These are phyloP conservation scores for Sericinus montela DNA, from an alignment of 2,888 invertebrate species.

Conservation along the genomic window DNA sequence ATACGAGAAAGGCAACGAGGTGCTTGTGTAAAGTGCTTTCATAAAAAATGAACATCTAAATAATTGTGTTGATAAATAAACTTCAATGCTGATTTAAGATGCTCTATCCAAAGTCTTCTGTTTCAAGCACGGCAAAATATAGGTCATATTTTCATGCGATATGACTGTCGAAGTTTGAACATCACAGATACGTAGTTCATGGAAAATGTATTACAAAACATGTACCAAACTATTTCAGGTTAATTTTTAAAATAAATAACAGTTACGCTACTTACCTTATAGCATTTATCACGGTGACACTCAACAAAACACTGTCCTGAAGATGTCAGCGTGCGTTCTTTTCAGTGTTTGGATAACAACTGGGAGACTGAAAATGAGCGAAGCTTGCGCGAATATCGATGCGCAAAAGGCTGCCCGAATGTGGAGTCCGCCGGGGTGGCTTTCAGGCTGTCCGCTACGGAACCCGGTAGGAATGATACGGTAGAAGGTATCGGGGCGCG, in stretches of 20 bases:
- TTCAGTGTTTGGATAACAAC: conserved; percentile 48
- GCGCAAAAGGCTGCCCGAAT: conserved; percentile 38
- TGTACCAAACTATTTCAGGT: too few species aligned
- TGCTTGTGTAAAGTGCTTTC: too few species aligned
- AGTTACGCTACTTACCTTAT: conserved; percentile 55
- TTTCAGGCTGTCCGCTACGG: conserved; percentile 38
- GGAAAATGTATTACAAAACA: too few species aligned
- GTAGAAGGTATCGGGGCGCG: conserved; percentile 38
- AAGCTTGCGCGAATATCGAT: conserved; percentile 38
- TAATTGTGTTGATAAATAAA: too few species aligned
- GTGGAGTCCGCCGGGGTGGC: conserved; percentile 30
- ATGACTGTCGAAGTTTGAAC: too few species aligned
- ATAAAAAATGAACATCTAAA: too few species aligned
- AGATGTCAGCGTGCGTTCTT: conserved; percentile 36
- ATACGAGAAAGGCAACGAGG: too few species aligned
- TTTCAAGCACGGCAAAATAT: too few species aligned
- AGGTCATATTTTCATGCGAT: conserved; percentile 17
- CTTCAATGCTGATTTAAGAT: neutral
- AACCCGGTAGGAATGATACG: conserved; percentile 56
- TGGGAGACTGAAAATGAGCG: conserved; percentile 34
- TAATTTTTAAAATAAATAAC: neutral
- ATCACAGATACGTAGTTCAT: too few species aligned
- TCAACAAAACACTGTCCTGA: conserved; percentile 46
- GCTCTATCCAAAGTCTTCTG: neutral
- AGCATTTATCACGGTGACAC: conserved; percentile 54